Percentiles rank a stretch among this genome's conserved stretches.
phyloP scores from a whole-genome alignment of 2,888 invertebrate genomes.

The Melanophora roralis region DNA sequence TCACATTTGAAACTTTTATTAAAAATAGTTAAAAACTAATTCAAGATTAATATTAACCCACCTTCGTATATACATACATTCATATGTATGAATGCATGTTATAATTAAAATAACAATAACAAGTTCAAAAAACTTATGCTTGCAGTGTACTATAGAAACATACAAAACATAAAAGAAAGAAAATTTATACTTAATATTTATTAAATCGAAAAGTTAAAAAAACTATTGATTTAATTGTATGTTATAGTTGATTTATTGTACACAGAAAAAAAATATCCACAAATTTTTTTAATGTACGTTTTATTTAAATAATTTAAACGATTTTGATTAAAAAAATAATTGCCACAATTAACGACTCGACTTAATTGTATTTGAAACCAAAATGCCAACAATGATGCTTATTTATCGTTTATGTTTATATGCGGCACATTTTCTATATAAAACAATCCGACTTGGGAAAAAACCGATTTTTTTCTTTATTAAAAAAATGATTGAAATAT shows the following conservation, averaged over 20 bases:
- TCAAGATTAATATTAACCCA: not conserved
- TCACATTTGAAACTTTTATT: not conserved
- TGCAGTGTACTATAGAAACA: not conserved
- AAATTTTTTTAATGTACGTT: not conserved
- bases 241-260: not conserved
- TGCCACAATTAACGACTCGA: not conserved
- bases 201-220: slow-evolving; percentile 3
- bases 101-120: not conserved
- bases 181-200: slow-evolving; percentile 16
- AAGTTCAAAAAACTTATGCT: slow-evolving; percentile 24
- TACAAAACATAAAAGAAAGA: not conserved
- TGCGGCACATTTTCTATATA: no score
- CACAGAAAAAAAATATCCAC: not conserved
- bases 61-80: slow-evolving; percentile 14
- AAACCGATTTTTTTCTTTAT: no score
- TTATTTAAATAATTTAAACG: no score
- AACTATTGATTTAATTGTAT: slow-evolving; percentile 8
- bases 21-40: not conserved
- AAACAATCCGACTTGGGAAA: no score
- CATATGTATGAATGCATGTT: not conserved
- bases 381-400: no score
- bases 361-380: no score
- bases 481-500: no score
- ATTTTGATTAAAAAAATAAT: slow-evolving; percentile 8
- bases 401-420: no score